A percentile compares a stretch with the other conserved stretches of the same genome.
These are phyloP conservation scores for Crax fasciolata DNA, from an alignment of 2,797 vertebrate genomes.

Conservation along the genomic window DNA sequence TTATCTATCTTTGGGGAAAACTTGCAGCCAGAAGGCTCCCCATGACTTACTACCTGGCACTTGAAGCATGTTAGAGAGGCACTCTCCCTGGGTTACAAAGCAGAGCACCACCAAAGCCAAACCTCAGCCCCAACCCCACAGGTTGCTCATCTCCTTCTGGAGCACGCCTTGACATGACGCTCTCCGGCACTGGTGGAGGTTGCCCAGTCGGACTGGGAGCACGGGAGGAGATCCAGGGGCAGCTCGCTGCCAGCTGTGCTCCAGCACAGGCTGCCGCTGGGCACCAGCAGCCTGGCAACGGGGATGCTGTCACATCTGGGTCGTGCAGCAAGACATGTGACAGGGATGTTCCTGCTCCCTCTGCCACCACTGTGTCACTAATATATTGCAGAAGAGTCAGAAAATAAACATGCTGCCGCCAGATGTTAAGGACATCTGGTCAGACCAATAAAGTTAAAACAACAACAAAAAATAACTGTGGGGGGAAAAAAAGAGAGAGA, in stretches of 20 bases:
- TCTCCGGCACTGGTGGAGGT: background rate
- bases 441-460: slow-evolving; percentile 53
- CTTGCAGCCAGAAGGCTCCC: background rate
- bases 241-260: background rate
- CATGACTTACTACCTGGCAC: background rate
- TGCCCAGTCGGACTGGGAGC: background rate
- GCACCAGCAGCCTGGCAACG: background rate
- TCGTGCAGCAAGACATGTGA: background rate
- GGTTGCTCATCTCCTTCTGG: background rate
- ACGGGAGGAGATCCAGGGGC: background rate
- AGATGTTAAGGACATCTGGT: slow-evolving; percentile 80
- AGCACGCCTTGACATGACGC: background rate
- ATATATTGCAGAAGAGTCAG: background rate
- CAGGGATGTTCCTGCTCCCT: background rate
- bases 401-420: slow-evolving; percentile 56
- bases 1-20: background rate
- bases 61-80: background rate
- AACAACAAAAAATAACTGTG: background rate
- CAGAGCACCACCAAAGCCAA: background rate
- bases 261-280: background rate
- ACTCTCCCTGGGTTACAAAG: background rate
- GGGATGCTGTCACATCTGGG: background rate
- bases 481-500: background rate
- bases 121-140: background rate
- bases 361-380: background rate